Evolutionary conservation across 2,797 vertebrate genomes (phyloP).

Genomic region (Lagorchestes hirsutus): DNA sequence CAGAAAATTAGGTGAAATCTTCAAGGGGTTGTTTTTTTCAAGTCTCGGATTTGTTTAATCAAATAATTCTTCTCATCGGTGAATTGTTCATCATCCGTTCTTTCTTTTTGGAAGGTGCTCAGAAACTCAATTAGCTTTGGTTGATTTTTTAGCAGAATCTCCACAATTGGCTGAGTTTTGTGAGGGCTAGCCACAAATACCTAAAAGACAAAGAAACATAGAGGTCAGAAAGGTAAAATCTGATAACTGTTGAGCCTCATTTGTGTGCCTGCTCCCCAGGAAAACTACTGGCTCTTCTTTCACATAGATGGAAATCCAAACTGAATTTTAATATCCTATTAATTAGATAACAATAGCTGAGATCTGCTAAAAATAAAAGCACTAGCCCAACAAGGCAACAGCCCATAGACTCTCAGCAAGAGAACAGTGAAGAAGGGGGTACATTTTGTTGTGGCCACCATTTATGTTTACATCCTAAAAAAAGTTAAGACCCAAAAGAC

Average conservation of each 20-base stretch:
- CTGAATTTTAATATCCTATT: not conserved
- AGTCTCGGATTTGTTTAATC: conserved; percentile 98
- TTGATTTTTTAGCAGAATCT: conserved; percentile 98
- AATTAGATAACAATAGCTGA: not conserved
- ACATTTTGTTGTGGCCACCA: not conserved
- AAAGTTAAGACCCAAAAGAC: not conserved
- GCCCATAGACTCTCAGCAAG: not conserved
- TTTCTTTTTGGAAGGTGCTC: conserved; percentile 97
- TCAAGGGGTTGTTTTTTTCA: conserved; percentile 94
- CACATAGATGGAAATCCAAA: not conserved
- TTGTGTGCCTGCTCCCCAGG: not conserved
- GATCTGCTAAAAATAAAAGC: not conserved
- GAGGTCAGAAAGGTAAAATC: not conserved
- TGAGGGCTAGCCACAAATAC: conserved; percentile 98
- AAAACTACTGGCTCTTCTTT: not conserved
- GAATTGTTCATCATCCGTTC: conserved; percentile 96
- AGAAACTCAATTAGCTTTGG: conserved; percentile 98
- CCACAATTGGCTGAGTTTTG: conserved; percentile 96
- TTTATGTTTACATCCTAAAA: not conserved
- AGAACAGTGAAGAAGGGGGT: not conserved
- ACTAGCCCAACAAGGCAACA: not conserved
- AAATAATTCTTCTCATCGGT: conserved; percentile 98
- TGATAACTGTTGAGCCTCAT: not conserved
- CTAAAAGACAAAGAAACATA: conserved; percentile 84
- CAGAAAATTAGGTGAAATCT: conserved; percentile 17